Evolutionary conservation across 2,113 vertebrate genomes (phyloP).

Genomic region (Aegotheles bennettii): DNA sequence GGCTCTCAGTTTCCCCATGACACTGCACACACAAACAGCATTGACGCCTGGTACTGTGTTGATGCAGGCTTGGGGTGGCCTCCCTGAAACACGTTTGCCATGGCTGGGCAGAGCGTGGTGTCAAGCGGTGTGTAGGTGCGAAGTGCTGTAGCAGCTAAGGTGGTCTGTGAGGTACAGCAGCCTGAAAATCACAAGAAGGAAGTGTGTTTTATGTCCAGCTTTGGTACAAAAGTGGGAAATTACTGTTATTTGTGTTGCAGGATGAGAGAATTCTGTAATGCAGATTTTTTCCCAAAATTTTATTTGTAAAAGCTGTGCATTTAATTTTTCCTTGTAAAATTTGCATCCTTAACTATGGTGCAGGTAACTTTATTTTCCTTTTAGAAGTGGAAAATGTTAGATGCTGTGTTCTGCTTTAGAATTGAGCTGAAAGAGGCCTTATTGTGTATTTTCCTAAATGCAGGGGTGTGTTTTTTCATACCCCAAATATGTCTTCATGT

Average conservation of each 20-base stretch:
- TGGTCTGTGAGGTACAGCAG: not conserved
- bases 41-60: not conserved
- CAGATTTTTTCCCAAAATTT: not conserved
- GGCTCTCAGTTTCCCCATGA: fast-evolving
- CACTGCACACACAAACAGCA: fast-evolving
- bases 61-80: not conserved
- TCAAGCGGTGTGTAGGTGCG: not conserved
- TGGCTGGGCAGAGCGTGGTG: not conserved
- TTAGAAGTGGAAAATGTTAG: not conserved
- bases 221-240: not conserved
- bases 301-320: not conserved
- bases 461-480: not conserved
- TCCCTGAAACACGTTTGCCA: no score
- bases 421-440: not conserved
- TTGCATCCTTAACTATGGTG: not conserved
- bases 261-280: not conserved
- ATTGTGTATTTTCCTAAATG: not conserved
- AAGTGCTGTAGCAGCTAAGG: no score
- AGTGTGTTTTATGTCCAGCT: not conserved
- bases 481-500: not conserved
- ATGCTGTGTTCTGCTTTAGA: not conserved
- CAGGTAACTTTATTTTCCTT: not conserved
- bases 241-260: not conserved
- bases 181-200: not conserved
- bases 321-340: not conserved